These are phyloP conservation scores for Drosophila pseudotalamancana DNA, from an alignment of 2,888 invertebrate genomes.

Conservation along the genomic window DNA sequence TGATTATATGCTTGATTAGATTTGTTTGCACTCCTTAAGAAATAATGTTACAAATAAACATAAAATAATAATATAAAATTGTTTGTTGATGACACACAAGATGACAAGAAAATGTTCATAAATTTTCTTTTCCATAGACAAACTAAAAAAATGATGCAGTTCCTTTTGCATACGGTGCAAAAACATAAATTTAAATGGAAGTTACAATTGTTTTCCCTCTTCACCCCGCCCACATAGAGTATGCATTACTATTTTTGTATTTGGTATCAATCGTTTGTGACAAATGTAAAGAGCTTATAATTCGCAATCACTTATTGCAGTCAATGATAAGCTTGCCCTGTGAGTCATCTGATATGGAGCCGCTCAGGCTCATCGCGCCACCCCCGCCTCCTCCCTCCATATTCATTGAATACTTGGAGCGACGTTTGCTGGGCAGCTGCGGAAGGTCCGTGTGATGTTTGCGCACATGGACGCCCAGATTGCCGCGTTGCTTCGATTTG, in stretches of 20 bases:
- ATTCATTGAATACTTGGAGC: conserved; percentile 91
- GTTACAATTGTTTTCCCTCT: conserved; percentile 9
- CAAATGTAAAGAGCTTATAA: neutral
- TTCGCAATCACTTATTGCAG: conserved; percentile 69
- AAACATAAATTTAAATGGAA: conserved; percentile 32
- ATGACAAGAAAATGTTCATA: conserved; percentile 57
- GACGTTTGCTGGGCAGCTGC: conserved; percentile 84
- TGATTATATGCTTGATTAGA: conserved; percentile 75
- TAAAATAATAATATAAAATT: conserved; percentile 27
- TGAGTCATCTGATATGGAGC: conserved; percentile 74
- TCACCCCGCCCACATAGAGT: neutral
- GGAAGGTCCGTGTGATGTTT: conserved; percentile 88
- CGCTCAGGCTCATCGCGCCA: conserved; percentile 43
- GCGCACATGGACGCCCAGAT: conserved; percentile 91
- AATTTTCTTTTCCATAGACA: conserved; percentile 8
- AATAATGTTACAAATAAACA: conserved; percentile 55
- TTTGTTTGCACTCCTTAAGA: conserved; percentile 54
- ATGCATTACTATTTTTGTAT: conserved; percentile 31
- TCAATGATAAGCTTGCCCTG: conserved; percentile 79
- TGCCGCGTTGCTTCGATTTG: conserved; percentile 92
- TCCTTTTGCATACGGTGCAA: neutral
- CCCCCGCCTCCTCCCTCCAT: conserved; percentile 45
- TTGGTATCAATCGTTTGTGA: conserved; percentile 57
- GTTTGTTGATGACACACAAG: conserved; percentile 58
- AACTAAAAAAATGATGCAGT: conserved; percentile 15